Conservation (phyloP, 2,888 invertebrate species). For the Mactromeris polynyma region DNA sequence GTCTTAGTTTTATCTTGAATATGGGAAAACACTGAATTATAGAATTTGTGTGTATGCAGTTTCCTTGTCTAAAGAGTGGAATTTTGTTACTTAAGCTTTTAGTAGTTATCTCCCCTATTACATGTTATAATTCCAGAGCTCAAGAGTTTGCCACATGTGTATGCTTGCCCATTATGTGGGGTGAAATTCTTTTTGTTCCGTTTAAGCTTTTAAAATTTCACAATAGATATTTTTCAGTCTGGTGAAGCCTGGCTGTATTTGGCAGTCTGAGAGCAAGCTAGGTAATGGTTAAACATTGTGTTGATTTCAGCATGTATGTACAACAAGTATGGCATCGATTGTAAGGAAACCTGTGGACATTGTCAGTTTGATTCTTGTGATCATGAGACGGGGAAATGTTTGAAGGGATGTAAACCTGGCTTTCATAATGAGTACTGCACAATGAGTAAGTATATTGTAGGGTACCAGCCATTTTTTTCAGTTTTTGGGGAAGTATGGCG, state of each 20-base stretch:
- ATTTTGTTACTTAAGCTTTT: neutral
- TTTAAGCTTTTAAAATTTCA: too few relatives aligned
- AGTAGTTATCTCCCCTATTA: neutral
- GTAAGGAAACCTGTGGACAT: slow-evolving; percentile 74
- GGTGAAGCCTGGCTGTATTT: too few relatives aligned
- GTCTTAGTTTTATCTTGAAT: neutral
- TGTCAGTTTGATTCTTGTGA: slow-evolving; percentile 78
- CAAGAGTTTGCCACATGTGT: too few relatives aligned
- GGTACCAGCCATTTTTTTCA: too few relatives aligned
- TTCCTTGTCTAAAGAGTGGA: neutral
- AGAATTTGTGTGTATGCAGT: neutral
- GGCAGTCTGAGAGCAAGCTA: too few relatives aligned
- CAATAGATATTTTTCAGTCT: too few relatives aligned
- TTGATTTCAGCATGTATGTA: slow-evolving; percentile 73
- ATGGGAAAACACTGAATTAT: neutral
- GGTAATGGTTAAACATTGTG: neutral
- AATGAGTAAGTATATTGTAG: slow-evolving; percentile 46
- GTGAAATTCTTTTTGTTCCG: too few relatives aligned
- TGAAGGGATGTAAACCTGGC: slow-evolving; percentile 76
- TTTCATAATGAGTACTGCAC: slow-evolving; percentile 75
- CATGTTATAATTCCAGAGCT: neutral
- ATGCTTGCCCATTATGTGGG: too few relatives aligned
- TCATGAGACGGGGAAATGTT: slow-evolving; percentile 76
- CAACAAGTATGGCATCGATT: slow-evolving; percentile 76
- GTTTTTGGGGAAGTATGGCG: too few relatives aligned